phyloP scores from a whole-genome alignment of 1,140 invertebrate species.

The Brachionus manjavacas region DNA sequence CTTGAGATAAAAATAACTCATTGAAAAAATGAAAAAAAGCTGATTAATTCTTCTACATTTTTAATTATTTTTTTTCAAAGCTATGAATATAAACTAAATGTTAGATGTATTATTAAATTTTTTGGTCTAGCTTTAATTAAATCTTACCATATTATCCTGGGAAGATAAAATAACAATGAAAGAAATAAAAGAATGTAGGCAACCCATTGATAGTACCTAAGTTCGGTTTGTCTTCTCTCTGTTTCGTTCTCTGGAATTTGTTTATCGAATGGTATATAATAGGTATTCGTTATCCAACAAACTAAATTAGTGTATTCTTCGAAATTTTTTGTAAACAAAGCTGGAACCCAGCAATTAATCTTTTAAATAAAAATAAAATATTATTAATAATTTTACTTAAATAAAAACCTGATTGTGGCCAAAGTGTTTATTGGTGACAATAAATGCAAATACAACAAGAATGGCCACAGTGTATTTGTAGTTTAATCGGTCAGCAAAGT shows the following conservation, averaged over 20 bases:
- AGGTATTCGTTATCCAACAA: constrained; percentile 47
- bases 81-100: background rate
- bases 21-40: background rate
- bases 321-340: constrained; percentile 43
- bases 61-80: background rate
- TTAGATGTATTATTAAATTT: background rate
- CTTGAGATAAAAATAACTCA: background rate
- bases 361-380: background rate
- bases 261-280: constrained; percentile 39
- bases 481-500: constrained; percentile 65
- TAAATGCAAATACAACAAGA: constrained; percentile 74
- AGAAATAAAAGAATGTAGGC: constrained; percentile 56
- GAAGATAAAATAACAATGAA: constrained; percentile 56
- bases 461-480: constrained; percentile 81
- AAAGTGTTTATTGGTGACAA: constrained; percentile 82
- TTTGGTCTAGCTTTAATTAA: constrained; percentile 41
- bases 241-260: constrained; percentile 11
- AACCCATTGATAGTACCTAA: constrained; percentile 59
- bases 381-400: background rate
- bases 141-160: constrained; percentile 52
- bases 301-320: constrained; percentile 49
- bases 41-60: background rate
- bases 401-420: constrained; percentile 74
- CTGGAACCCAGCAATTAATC: constrained; percentile 62
- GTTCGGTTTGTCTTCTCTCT: constrained; percentile 45